Percentiles rank a stretch among this genome's conserved stretches.
Conservation (phyloP, 2,888 invertebrate genomes). For the Germaria angustata region DNA sequence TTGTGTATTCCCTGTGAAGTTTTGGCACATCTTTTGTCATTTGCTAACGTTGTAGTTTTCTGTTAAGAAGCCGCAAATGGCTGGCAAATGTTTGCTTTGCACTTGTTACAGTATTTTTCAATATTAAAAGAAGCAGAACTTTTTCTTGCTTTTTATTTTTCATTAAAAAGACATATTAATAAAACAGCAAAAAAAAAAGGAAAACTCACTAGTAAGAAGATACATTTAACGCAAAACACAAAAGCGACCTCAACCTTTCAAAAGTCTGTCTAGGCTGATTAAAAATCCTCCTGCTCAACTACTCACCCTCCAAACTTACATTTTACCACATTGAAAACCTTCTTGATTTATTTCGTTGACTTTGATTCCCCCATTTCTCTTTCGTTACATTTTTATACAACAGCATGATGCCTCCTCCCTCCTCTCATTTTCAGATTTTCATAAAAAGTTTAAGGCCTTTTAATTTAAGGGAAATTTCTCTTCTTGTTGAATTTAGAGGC, state of each 20-base stretch:
- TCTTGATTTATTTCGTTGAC: constrained; percentile 30
- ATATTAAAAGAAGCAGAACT: background rate
- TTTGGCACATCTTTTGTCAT: background rate
- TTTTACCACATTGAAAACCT: background rate
- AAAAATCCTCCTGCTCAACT: background rate
- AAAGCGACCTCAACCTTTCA: constrained; percentile 7
- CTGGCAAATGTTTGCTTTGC: constrained; percentile 38
- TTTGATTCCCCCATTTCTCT: constrained; percentile 19
- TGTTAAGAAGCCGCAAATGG: background rate
- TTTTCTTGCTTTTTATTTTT: background rate
- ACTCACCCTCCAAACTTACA: background rate
- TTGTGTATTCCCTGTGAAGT: too few relatives aligned
- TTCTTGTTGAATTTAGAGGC: constrained; percentile 15
- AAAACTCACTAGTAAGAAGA: constrained; percentile 2
- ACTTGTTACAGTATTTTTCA: background rate
- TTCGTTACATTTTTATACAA: background rate
- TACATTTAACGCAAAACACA: background rate
- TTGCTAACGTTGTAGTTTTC: background rate
- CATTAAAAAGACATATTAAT: background rate
- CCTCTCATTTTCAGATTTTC: background rate
- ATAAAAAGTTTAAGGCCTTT: constrained; percentile 14
- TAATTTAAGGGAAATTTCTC: background rate
- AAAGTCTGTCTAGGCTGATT: background rate
- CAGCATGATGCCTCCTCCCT: background rate
- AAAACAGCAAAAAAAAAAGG: background rate